Evolutionary conservation across 2,888 invertebrate species (phyloP).

Genomic region (Apamea epomidion): DNA sequence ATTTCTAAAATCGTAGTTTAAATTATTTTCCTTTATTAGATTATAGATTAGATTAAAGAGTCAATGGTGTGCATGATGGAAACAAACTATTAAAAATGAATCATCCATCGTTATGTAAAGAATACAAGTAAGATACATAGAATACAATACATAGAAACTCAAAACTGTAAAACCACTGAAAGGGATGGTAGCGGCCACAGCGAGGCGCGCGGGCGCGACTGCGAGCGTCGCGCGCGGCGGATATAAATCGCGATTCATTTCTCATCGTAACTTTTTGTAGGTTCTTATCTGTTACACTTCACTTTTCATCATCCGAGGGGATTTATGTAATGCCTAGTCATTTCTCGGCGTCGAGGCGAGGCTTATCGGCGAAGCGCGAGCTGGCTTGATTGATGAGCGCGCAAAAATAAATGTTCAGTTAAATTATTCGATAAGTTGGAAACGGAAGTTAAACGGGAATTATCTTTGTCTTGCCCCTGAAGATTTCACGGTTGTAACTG

Average conservation of each 20-base stretch:
- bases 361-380: constrained; percentile 89
- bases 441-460: constrained; percentile 91
- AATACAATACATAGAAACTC: constrained; percentile 25
- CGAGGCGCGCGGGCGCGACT: constrained; percentile 65
- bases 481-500: constrained; percentile 89
- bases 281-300: constrained; percentile 91
- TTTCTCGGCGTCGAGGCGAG: constrained; percentile 91
- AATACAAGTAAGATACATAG: constrained; percentile 3
- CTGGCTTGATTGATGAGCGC: constrained; percentile 91
- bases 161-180: constrained; percentile 37
- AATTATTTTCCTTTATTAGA: too few relatives aligned
- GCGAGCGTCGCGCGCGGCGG: constrained; percentile 81
- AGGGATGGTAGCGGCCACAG: constrained; percentile 21
- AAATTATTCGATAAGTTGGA: constrained; percentile 91
- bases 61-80: neutral
- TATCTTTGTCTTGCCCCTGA: constrained; percentile 90
- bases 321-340: constrained; percentile 92
- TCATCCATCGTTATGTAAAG: neutral
- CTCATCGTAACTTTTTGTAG: constrained; percentile 91
- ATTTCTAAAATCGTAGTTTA: neutral
- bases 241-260: constrained; percentile 91
- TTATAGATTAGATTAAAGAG: neutral
- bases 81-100: neutral
- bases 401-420: constrained; percentile 91
- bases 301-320: constrained; percentile 91